phyloP scores from a whole-genome alignment of 2,113 vertebrate genomes.

The Geothlypis trichas region DNA sequence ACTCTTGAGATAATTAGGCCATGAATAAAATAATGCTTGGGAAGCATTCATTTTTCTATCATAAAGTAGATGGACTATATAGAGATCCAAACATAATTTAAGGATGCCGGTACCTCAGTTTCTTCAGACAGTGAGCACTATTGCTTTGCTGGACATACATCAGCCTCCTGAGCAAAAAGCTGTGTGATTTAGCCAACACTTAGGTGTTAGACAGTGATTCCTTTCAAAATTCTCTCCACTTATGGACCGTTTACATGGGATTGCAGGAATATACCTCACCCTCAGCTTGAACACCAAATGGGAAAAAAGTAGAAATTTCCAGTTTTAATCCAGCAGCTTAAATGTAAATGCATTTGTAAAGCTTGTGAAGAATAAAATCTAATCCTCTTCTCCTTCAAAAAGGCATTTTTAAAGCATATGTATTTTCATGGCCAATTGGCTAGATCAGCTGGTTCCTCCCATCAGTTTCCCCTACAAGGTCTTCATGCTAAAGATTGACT shows the following conservation, averaged over 20 bases:
- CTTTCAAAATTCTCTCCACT: neutral
- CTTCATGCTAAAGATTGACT: neutral
- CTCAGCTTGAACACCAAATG: neutral
- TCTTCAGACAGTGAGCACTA: neutral
- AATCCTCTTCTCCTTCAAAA: neutral
- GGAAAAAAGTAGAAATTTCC: neutral
- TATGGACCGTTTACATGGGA: neutral
- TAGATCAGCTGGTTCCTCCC: accelerated
- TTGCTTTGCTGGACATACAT: neutral
- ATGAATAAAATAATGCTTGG: neutral
- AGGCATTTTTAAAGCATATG: neutral
- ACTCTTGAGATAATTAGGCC: neutral
- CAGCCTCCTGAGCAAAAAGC: neutral
- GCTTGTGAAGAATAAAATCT: neutral
- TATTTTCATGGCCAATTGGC: neutral
- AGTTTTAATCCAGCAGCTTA: neutral
- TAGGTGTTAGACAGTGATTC: neutral
- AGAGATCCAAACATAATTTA: neutral
- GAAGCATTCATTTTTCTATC: neutral
- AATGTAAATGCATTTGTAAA: neutral
- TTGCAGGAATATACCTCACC: neutral
- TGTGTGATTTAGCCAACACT: neutral
- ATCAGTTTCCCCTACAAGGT: neutral
- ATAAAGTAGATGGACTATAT: neutral
- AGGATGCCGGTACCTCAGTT: neutral